Percentiles rank a stretch among this genome's conserved stretches.
phyloP scores from a whole-genome alignment of 2,888 invertebrate genomes.

The Agonopterix arenella region DNA sequence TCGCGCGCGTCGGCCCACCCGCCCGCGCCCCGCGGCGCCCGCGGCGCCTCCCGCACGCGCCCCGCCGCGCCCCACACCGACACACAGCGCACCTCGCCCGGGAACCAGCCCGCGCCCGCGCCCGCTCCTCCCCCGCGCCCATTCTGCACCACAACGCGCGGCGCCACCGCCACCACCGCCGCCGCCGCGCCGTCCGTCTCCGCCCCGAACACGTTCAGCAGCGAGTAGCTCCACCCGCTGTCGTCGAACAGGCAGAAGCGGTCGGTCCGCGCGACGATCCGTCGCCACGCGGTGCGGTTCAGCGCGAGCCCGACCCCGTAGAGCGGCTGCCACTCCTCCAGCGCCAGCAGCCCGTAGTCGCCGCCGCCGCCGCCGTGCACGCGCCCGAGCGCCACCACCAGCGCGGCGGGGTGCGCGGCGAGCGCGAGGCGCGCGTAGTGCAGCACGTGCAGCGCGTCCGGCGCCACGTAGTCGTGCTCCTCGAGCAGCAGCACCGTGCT shows the following conservation, averaged over 20 bases:
- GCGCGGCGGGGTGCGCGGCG: slow-evolving; percentile 20
- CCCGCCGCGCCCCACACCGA: slow-evolving; percentile 23
- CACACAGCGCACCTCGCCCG: slow-evolving; percentile 23
- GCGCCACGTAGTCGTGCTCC: slow-evolving; percentile 35
- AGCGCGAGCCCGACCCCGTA: slow-evolving; percentile 37
- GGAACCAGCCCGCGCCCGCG: slow-evolving; percentile 17
- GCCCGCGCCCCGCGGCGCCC: slow-evolving; percentile 25
- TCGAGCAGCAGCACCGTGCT: slow-evolving; percentile 34
- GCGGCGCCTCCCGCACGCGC: slow-evolving; percentile 9
- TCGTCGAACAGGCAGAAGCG: slow-evolving; percentile 39
- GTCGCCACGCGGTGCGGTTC: slow-evolving; percentile 33
- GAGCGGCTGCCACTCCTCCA: slow-evolving; percentile 39
- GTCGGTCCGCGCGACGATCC: slow-evolving; percentile 18
- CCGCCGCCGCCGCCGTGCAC: slow-evolving; percentile 9
- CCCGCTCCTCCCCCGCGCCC: slow-evolving; percentile 10
- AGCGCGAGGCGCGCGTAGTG: slow-evolving; percentile 21
- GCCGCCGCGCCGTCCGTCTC: slow-evolving; percentile 18
- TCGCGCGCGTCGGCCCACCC: slow-evolving; percentile 42
- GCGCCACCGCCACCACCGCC: neutral
- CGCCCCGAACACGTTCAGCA: slow-evolving; percentile 25
- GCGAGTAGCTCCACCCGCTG: slow-evolving; percentile 41
- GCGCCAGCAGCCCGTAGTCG: slow-evolving; percentile 23
- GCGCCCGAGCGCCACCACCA: slow-evolving; percentile 34
- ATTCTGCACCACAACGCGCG: slow-evolving; percentile 7
- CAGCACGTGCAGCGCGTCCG: slow-evolving; percentile 37